Base-by-base conservation (phyloP, 2,797 vertebrate species). In the Pseudotriccus pelzelni region DNA sequence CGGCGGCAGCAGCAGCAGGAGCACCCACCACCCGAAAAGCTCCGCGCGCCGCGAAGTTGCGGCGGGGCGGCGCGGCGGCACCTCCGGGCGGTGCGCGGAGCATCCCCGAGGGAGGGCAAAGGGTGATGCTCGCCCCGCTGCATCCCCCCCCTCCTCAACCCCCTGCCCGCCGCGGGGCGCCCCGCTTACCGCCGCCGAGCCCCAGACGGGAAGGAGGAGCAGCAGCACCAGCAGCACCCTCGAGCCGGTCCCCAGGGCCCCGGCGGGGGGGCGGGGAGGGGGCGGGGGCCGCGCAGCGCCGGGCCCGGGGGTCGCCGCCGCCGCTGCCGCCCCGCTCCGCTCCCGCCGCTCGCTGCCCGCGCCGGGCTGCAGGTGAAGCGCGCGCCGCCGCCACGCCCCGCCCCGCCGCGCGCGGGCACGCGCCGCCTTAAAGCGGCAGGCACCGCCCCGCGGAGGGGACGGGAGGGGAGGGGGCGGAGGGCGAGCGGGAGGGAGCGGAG, bases 331-430 rank as follows among this genome's bases (percentile, higher is more conserved):
- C n/a, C n/a, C n/a, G 46, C 87, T 87, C 53, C 63, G 47, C 73
- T 8, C 39, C 94, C 73, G 30, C 59, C 30, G 59, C 62, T 47
- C 84, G 53, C 89, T 95, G 97, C 97, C 95, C 94, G 98, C 98
- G 98, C 97, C 97, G 97, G 97, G 98, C 98, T 98, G 99, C 99
- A 99, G 99, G 99, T 99, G 99, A 98, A 98, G 98, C 97, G 98
- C 97, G 98, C 98, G 87, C 98, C 98, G 96, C 98, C 96, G 30
- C 58, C 52, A 94, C 36, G 72, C 96, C 95, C 97, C 97, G 97
- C 97, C 97, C 98, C 97, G 93, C 94, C 97, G 97, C 98, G 96
- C 96, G 94, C 98, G 97, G 97, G 72, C 93, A 81, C 97, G 97
- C 97, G 97, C 97, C 93, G 96, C 97, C 98, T 98, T 98, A 98